Percentiles rank a stretch among this genome's conserved stretches.
Evolutionary conservation across 2,797 vertebrate species (phyloP).

Genomic region (Enoplosus armatus): DNA sequence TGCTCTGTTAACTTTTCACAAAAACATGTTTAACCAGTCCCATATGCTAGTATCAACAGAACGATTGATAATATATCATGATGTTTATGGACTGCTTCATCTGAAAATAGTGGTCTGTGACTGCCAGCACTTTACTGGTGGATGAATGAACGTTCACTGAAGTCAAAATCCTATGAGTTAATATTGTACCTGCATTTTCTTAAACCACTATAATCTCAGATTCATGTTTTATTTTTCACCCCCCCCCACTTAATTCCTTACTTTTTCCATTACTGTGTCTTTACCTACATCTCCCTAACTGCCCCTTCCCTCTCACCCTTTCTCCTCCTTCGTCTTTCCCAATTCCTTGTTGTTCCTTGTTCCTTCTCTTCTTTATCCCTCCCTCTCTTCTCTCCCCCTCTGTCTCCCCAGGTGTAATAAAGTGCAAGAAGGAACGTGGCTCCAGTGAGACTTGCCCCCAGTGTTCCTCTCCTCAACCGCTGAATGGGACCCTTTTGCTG

Average conservation of each 20-base stretch:
- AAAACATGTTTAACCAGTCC: slow-evolving; percentile 26
- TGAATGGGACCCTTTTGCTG: slow-evolving; percentile 81
- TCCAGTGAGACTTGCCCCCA: slow-evolving; percentile 78
- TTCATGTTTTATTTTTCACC: not conserved
- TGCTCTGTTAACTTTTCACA: slow-evolving; percentile 1
- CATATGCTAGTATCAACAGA: slow-evolving; percentile 32
- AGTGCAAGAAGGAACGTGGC: slow-evolving; percentile 87
- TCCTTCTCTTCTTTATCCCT: not conserved
- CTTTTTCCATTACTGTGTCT: not conserved
- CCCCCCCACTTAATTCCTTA: not conserved
- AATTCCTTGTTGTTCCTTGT: slow-evolving; percentile 5
- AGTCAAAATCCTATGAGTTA: slow-evolving; percentile 2
- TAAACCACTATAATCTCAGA: not conserved
- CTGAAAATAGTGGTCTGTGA: slow-evolving; percentile 18
- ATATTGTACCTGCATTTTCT: not conserved
- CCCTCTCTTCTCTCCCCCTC: not conserved
- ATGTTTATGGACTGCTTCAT: slow-evolving; percentile 15
- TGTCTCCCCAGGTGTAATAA: slow-evolving; percentile 82
- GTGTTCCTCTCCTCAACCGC: slow-evolving; percentile 81
- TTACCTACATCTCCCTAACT: not conserved
- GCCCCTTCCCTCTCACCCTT: not conserved
- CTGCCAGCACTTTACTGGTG: slow-evolving; percentile 11
- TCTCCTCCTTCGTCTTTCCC: not conserved
- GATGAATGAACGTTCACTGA: slow-evolving; percentile 22
- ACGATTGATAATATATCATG: slow-evolving; percentile 29